A percentile compares a stretch with the other conserved stretches of the same genome.
Evolutionary conservation across 1,140 invertebrate genomes (phyloP).

Genomic region (Cherax quadricarinatus): DNA sequence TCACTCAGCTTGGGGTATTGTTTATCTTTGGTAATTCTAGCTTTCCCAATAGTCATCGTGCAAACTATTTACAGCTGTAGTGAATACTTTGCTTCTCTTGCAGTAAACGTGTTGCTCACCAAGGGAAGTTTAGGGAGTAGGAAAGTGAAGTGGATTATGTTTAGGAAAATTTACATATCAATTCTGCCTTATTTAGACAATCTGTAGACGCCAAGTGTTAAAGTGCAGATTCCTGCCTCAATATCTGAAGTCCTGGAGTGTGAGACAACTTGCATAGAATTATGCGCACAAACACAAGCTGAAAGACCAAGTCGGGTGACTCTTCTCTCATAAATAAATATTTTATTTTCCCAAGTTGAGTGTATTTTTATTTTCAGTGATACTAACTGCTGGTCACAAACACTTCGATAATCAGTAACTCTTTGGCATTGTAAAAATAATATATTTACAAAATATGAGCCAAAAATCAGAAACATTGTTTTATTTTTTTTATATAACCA

Average conservation of each 20-base stretch:
- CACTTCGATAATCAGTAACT: neutral
- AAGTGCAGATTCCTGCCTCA: neutral
- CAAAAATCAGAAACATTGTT: slow-evolving; percentile 9
- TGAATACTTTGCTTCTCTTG: neutral
- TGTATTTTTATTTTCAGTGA: slow-evolving; percentile 12
- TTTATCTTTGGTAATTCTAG: slow-evolving; percentile 15
- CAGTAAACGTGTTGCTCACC: neutral
- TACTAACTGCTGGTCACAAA: neutral
- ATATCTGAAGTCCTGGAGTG: neutral
- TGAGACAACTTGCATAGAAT: neutral
- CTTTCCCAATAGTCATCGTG: neutral
- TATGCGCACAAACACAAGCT: neutral
- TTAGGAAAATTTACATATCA: neutral
- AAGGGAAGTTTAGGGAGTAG: neutral
- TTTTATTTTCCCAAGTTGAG: neutral
- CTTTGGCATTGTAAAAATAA: slow-evolving; percentile 17
- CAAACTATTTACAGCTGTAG: neutral
- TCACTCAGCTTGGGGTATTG: neutral
- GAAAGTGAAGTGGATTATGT: neutral
- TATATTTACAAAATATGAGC: slow-evolving; percentile 41
- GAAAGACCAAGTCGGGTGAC: neutral
- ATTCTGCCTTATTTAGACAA: neutral
- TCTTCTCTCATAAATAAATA: neutral
- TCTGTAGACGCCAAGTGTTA: neutral
- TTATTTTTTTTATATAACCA: neutral